phyloP scores from a whole-genome alignment of 2,888 invertebrate species.

The Periphyllus acericola region DNA sequence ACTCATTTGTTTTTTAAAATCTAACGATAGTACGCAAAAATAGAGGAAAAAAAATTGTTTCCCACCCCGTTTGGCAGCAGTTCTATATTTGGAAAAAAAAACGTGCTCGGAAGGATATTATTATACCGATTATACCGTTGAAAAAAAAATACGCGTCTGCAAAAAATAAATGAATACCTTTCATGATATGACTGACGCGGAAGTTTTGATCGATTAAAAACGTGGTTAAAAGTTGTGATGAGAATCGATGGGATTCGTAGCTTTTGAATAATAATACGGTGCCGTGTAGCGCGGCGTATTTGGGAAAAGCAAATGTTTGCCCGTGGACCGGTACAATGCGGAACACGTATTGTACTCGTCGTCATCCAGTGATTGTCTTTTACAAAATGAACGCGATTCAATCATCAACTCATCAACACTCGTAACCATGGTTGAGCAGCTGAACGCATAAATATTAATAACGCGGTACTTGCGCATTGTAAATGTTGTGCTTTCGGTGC shows the following conservation, averaged over 20 bases:
- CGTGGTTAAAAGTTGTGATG: not conserved
- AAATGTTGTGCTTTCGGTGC: not conserved
- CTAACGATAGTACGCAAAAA: no score
- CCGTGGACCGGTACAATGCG: not conserved
- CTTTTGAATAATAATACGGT: not conserved
- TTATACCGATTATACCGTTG: not conserved
- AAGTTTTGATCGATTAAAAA: not conserved
- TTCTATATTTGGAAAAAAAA: not conserved
- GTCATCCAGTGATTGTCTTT: slow-evolving; percentile 20
- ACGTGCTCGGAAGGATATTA: not conserved
- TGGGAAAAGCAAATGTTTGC: slow-evolving; percentile 49
- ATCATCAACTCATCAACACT: not conserved
- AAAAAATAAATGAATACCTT: not conserved
- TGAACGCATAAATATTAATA: not conserved
- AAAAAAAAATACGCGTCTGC: not conserved
- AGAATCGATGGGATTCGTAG: not conserved
- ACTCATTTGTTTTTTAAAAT: no score
- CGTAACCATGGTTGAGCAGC: not conserved
- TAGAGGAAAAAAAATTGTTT: no score
- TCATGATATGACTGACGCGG: not conserved
- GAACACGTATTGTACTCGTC: not conserved
- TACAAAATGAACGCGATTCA: not conserved
- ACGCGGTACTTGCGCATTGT: not conserved
- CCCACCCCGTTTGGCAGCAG: no score
- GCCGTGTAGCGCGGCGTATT: not conserved